Conservation (phyloP, 2,888 invertebrate species). For the Phengaris alcon region DNA sequence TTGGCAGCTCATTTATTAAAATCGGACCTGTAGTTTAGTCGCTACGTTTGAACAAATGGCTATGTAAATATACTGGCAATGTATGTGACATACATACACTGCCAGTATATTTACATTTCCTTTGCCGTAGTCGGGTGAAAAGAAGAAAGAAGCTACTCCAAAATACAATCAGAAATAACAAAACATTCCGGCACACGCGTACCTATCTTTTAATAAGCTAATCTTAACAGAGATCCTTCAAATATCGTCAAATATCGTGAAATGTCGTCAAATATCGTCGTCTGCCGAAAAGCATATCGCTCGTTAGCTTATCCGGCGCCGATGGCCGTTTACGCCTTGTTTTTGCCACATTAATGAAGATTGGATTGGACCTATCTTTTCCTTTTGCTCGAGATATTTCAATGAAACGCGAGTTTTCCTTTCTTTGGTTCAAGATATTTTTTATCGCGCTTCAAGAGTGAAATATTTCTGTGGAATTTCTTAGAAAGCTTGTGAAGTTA, state of each 20-base stretch:
- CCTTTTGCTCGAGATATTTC: conserved; percentile 34
- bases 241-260: neutral
- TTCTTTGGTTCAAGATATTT: conserved; percentile 11
- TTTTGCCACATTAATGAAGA: conserved; percentile 43
- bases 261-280: too few relatives aligned
- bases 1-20: too few relatives aligned
- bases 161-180: neutral
- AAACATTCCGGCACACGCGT: neutral
- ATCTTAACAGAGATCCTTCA: neutral
- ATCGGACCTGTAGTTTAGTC: too few relatives aligned
- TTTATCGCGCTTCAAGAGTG: neutral
- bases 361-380: conserved; percentile 42
- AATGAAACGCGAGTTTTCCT: conserved; percentile 32
- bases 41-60: too few relatives aligned
- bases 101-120: too few relatives aligned
- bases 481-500: neutral
- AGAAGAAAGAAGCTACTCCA: too few relatives aligned
- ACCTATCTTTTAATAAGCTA: neutral
- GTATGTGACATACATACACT: too few relatives aligned
- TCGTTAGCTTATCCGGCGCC: conserved; percentile 28
- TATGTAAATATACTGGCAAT: too few relatives aligned
- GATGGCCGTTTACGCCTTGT: conserved; percentile 28
- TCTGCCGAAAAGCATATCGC: conserved; percentile 22
- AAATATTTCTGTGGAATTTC: neutral
- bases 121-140: too few relatives aligned